Conservation (phyloP, 1,140 invertebrate genomes). For the Orchestia grillus region DNA sequence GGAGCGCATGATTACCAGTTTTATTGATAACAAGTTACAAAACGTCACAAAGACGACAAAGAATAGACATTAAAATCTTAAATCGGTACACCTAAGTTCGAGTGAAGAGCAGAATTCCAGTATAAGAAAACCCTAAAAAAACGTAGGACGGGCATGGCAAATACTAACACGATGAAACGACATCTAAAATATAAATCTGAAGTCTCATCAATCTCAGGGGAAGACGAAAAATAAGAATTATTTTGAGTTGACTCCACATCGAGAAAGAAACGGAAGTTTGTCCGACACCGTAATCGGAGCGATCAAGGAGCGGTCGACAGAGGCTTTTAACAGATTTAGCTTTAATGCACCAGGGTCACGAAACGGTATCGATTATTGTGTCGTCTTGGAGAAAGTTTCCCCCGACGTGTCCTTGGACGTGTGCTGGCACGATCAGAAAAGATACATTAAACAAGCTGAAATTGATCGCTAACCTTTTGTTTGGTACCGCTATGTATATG, state of each 20-base stretch:
- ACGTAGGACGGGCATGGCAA: too few relatives aligned
- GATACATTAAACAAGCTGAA: neutral
- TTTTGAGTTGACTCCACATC: neutral
- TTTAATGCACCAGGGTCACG: neutral
- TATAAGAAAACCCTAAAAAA: too few relatives aligned
- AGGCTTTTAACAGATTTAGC: constrained; percentile 1
- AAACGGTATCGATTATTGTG: neutral
- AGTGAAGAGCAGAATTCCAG: too few relatives aligned
- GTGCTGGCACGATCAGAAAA: neutral
- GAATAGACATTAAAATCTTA: neutral
- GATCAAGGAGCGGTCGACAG: neutral
- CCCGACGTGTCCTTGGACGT: neutral
- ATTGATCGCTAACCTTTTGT: neutral
- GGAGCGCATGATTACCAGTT: neutral
- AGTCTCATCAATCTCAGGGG: neutral
- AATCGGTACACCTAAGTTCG: too few relatives aligned
- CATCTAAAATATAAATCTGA: neutral
- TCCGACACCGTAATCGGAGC: neutral
- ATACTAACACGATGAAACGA: too few relatives aligned
- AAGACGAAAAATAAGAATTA: neutral
- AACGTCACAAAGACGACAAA: neutral
- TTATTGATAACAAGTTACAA: neutral
- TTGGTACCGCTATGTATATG: neutral
- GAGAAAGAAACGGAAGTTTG: neutral
- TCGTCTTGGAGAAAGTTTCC: neutral